Percentiles rank a stretch among this genome's conserved stretches.
Conservation (phyloP, 2,888 invertebrate genomes). For the Plebejus melissa region DNA sequence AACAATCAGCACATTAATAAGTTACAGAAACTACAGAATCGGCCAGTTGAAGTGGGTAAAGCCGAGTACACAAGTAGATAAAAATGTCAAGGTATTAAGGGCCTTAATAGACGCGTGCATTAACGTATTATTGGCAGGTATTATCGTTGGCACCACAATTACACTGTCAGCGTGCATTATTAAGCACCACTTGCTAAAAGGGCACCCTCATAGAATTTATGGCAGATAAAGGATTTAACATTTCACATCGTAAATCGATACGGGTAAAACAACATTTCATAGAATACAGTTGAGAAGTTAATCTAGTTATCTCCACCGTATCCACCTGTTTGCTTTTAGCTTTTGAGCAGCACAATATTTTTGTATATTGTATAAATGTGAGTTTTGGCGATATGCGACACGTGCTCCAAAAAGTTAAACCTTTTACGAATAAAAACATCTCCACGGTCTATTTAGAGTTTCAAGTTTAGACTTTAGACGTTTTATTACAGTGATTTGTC, state of each 20-base stretch:
- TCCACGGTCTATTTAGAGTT: not conserved
- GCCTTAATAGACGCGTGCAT: not conserved
- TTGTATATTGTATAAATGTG: not conserved
- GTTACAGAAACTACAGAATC: no score
- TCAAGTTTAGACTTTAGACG: not conserved
- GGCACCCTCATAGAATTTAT: conserved; percentile 14
- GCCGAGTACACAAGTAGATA: not conserved
- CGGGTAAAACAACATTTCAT: not conserved
- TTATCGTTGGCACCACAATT: conserved; percentile 3
- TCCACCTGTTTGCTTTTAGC: not conserved
- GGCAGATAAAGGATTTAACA: not conserved
- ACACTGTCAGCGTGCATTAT: conserved; percentile 21
- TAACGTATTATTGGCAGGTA: conserved; percentile 16
- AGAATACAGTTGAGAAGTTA: not conserved
- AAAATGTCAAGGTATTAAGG: conserved; percentile 20
- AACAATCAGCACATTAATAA: no score
- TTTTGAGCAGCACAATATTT: not conserved
- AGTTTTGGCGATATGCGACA: not conserved
- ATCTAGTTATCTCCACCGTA: not conserved
- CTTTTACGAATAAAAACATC: not conserved
- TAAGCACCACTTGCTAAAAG: conserved; percentile 16
- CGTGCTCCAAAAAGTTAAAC: not conserved
- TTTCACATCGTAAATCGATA: conserved; percentile 3
- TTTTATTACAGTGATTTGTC: no score
- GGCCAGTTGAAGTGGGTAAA: not conserved